Percentiles rank a stretch among this genome's conserved stretches.
These are phyloP conservation scores for Pelagia noctiluca DNA, from an alignment of 30 jellyfish, hydroid and myxozoan species.

Conservation along the genomic window DNA sequence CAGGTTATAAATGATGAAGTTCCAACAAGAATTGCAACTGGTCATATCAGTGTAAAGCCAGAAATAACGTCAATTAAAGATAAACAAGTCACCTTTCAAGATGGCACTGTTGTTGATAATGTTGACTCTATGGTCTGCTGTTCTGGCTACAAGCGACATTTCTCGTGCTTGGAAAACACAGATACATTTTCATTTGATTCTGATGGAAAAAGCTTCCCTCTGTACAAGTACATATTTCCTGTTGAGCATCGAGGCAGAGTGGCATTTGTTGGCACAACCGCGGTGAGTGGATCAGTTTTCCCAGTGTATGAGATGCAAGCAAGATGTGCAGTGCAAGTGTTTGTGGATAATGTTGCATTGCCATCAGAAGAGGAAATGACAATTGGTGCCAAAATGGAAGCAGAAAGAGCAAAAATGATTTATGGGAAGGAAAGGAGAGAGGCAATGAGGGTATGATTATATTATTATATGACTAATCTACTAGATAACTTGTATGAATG, in stretches of 20 bases:
- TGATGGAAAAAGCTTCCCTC: slow-evolving; percentile 69
- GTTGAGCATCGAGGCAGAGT: slow-evolving; percentile 52
- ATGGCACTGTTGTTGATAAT: slow-evolving; percentile 64
- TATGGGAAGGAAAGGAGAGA: slow-evolving; percentile 26
- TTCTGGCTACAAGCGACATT: slow-evolving; percentile 84
- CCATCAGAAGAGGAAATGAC: slow-evolving; percentile 75
- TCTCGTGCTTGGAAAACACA: slow-evolving; percentile 54
- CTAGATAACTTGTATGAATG: not conserved
- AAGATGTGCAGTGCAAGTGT: slow-evolving; percentile 82
- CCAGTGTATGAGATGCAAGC: slow-evolving; percentile 89
- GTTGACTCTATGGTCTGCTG: slow-evolving; percentile 74
- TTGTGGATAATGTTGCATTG: slow-evolving; percentile 56
- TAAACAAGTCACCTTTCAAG: slow-evolving; percentile 44
- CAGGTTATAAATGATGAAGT: slow-evolving; percentile 71
- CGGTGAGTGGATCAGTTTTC: slow-evolving; percentile 64
- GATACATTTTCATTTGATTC: slow-evolving; percentile 17
- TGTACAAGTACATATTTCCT: slow-evolving; percentile 73
- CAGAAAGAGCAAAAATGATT: not conserved
- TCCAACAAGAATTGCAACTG: slow-evolving; percentile 66
- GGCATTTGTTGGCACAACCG: slow-evolving; percentile 78
- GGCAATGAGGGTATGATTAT: slow-evolving; percentile 29
- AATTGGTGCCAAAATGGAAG: not conserved
- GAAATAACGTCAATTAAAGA: slow-evolving; percentile 17
- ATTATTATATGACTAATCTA: too few species aligned
- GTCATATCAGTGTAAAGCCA: slow-evolving; percentile 46